Conservation (phyloP, 2,888 invertebrate genomes). For the Nycteola revayana region DNA sequence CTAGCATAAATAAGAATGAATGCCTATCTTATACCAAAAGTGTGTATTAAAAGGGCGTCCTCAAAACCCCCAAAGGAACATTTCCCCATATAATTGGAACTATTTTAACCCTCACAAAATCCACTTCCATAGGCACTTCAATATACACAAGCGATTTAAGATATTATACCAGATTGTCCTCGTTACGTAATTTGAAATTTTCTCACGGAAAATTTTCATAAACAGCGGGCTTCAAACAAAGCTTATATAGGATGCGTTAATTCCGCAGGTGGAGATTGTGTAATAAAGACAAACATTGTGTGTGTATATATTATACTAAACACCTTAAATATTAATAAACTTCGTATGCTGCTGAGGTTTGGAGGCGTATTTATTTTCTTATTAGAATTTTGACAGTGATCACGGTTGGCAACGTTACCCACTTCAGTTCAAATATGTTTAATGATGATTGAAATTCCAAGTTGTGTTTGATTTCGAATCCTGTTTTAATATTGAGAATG, state of each 20-base stretch:
- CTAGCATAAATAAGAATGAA: no score
- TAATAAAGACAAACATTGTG: conserved; percentile 13
- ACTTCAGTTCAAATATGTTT: no score
- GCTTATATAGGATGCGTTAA: conserved; percentile 24
- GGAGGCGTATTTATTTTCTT: conserved; percentile 14
- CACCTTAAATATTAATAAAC: conserved; percentile 21
- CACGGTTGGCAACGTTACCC: no score
- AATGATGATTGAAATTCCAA: no score
- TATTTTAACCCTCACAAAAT: conserved; percentile 2
- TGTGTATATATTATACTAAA: conserved; percentile 10
- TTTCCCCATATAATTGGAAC: no score
- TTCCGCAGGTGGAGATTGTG: conserved; percentile 14
- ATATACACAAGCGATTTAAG: conserved; percentile 21
- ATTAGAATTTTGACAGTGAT: conserved; percentile 3
- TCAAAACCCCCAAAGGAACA: no score
- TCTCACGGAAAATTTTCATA: conserved; percentile 30
- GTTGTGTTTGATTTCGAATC: no score
- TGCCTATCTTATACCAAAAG: no score
- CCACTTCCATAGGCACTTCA: conserved; percentile 13
- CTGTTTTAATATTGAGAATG: no score
- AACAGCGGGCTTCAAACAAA: conserved; percentile 15
- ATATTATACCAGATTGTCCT: conserved; percentile 26
- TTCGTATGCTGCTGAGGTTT: conserved; percentile 4
- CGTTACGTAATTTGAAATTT: conserved; percentile 32
- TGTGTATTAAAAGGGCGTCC: no score